phyloP scores from a whole-genome alignment of 2,888 invertebrate genomes.

The Cylloceria caligata region DNA sequence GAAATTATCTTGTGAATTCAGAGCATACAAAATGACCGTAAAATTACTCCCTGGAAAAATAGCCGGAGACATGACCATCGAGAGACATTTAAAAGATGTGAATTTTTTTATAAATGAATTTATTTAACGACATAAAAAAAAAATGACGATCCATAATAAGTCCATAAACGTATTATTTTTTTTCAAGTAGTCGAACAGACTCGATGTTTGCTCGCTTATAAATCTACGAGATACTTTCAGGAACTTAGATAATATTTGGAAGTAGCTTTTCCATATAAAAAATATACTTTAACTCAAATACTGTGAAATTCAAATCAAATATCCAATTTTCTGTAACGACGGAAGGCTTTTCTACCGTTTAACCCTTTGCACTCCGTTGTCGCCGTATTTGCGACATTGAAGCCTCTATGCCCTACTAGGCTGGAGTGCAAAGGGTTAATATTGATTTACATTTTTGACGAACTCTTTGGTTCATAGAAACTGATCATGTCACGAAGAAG shows the following conservation, averaged over 20 bases:
- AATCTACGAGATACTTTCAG: background rate
- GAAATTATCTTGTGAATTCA: no score
- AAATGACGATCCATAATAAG: background rate
- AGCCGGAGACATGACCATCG: no score
- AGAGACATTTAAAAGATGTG: background rate
- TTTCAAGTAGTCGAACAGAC: background rate
- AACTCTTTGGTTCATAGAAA: background rate
- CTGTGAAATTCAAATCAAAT: background rate
- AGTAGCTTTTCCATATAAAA: no score
- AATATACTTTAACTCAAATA: no score
- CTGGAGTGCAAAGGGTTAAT: no score
- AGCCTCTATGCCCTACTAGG: no score
- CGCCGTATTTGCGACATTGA: no score
- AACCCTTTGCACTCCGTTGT: no score
- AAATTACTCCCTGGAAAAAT: no score
- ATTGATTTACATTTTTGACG: no score
- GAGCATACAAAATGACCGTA: no score
- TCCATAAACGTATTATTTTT: background rate
- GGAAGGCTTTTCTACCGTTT: no score
- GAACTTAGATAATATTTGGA: slow-evolving; percentile 1
- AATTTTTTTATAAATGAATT: background rate
- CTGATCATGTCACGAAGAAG: background rate
- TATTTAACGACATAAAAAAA: background rate
- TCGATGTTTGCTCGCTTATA: background rate
- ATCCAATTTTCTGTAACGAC: background rate